Evolutionary conservation across 2,888 invertebrate genomes (phyloP), one percentile per base, ranked within the genome.

Genomic region (Brassicogethes aeneus): DNA sequence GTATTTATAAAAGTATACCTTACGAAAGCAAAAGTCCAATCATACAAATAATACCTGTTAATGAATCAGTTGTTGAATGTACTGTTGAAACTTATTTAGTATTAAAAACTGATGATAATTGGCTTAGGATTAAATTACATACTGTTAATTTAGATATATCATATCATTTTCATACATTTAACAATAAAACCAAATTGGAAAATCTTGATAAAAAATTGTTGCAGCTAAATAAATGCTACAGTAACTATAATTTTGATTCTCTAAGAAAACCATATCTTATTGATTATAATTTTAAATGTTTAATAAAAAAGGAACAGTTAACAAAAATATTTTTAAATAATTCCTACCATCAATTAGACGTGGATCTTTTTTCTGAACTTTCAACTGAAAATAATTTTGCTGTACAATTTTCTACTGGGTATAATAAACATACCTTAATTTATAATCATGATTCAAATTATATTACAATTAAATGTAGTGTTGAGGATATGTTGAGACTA

Each of bases 291-390:
- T 46, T 61, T 42, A 43, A 39, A 34, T 59, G 53, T 41, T 42
- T 51, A 31, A 44, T 52, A 14, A 47, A 46, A 36, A 42, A 44
- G 7, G 46, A 48, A 31, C 48, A 50, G 30, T 57, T 65, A 44
- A 47, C 61, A 12, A 48, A 59, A 41, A 36, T 41, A 2, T 37
- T 64, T 32, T 46, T 61, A 36, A 54, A 54, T 47, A 60, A 65
- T 47, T 57, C 55, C 17, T 63, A 62, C 41, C 60, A 65, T 39
- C 55, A 53, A 40, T 43, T 62, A 17, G 53, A 59, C 41, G 43
- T 57, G 2, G 55, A 59, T 39, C 37, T 50, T 15, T 54, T 62
- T 39, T 46, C 53, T 12, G 48, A 55, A 12, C 52, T 61, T 37
- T 40, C 40, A n/a, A 51, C 46, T 42, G 51, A 51, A 29, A 50